phyloP scores from a whole-genome alignment of 2,113 vertebrate genomes.

The Eudyptes chrysolophus region DNA sequence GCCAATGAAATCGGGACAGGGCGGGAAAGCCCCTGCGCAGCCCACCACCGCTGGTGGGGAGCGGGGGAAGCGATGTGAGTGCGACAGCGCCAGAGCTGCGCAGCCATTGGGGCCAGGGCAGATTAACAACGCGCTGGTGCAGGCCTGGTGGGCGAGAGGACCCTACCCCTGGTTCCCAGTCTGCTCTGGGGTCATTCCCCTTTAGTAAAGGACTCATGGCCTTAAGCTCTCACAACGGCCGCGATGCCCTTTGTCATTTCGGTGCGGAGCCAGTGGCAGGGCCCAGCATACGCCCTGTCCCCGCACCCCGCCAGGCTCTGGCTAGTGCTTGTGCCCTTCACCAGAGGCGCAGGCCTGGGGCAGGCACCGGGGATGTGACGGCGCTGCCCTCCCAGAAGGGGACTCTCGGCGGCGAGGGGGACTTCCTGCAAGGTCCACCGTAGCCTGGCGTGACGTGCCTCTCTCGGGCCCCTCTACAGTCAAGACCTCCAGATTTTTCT shows the following conservation, averaged over 20 bases:
- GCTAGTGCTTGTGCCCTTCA: background rate
- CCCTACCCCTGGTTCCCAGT: background rate
- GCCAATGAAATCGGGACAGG: accelerated
- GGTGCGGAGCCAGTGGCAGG: background rate
- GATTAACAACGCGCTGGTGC: background rate
- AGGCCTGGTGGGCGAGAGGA: background rate
- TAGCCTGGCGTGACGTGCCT: background rate
- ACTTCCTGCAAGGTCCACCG: background rate
- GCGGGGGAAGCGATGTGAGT: accelerated
- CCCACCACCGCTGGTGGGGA: background rate
- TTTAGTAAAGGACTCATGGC: background rate
- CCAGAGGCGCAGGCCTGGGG: background rate
- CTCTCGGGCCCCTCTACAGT: accelerated
- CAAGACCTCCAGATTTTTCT: background rate
- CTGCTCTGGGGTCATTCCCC: background rate
- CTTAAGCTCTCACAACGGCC: background rate
- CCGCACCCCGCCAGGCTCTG: background rate
- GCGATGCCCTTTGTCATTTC: background rate
- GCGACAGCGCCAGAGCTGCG: background rate
- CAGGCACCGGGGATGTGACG: background rate
- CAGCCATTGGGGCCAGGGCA: background rate
- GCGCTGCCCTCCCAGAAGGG: background rate
- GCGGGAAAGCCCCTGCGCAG: background rate
- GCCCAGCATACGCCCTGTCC: background rate
- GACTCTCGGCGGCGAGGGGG: accelerated